These are phyloP conservation scores for Lophius americanus DNA, from an alignment of 2,797 vertebrate species.

Conservation along the genomic window DNA sequence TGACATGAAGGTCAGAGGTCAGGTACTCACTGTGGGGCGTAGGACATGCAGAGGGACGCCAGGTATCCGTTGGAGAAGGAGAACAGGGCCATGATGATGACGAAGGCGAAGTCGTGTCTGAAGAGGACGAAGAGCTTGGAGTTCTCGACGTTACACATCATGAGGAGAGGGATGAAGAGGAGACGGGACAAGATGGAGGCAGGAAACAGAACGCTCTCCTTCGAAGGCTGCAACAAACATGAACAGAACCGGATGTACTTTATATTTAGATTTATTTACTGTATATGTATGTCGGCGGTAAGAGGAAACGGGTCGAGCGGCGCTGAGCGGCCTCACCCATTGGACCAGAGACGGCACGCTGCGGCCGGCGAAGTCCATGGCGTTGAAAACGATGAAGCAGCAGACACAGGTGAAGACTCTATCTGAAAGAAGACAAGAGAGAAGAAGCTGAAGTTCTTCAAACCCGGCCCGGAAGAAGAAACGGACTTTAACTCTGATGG, in stretches of 20 bases:
- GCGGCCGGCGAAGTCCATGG: slow-evolving; percentile 86
- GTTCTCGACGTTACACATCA: slow-evolving; percentile 87
- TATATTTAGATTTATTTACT: too few relatives aligned
- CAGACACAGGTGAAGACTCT: slow-evolving; percentile 88
- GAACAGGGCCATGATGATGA: slow-evolving; percentile 88
- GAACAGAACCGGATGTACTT: too few relatives aligned
- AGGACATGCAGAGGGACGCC: slow-evolving; percentile 93
- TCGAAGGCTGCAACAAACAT: slow-evolving; percentile 81
- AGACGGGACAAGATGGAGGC: slow-evolving; percentile 80
- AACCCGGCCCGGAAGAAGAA: background rate
- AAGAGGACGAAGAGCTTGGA: slow-evolving; percentile 73
- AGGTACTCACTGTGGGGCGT: slow-evolving; percentile 90
- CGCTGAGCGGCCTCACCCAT: slow-evolving; percentile 82
- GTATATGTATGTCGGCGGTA: background rate
- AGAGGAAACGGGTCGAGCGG: rapidly evolving
- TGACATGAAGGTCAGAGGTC: too few relatives aligned
- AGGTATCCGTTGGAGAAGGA: slow-evolving; percentile 92
- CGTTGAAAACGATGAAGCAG: slow-evolving; percentile 89
- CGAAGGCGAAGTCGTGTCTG: slow-evolving; percentile 85
- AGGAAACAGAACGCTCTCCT: slow-evolving; percentile 85
- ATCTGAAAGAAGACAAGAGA: slow-evolving; percentile 60
- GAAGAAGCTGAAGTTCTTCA: background rate
- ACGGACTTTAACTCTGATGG: too few relatives aligned
- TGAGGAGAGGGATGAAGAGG: slow-evolving; percentile 89
- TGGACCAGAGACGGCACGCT: slow-evolving; percentile 80